Base-by-base conservation (phyloP, 1,140 invertebrate species). In the Pachyrhynchus sulphureomaculatus region DNA sequence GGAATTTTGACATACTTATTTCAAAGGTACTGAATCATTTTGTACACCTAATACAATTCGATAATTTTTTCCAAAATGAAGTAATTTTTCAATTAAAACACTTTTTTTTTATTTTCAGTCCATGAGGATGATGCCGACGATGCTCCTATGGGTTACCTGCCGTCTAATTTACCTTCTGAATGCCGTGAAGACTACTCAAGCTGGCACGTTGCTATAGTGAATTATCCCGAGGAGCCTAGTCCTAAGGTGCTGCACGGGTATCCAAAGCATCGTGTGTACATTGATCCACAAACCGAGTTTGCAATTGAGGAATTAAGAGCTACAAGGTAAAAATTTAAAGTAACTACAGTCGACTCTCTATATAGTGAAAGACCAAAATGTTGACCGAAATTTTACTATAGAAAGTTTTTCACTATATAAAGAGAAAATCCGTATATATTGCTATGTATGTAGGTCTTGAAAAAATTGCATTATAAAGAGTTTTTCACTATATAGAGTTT, bases 231-330 rank as follows among this genome's bases (percentile, higher is more conserved):
- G 69, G 80, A 81, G 45, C 76, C 78, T 55, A 81, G 84, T 73
- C 71, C 79, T 63, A 80, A 78, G 45, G 80, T 83, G 18, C 80
- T 83, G 54, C 76, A 82, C 39, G 84, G 80, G 77, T 83, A 84
- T 70, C 81, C 81, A 69, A 83, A 84, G 65, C 48, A 47, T 29
- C 58, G 80, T 76, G 85, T 87, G 58, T 88, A 88, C 75, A 76
- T 78, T 58, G 80, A 83, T 42, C 62, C 69, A 68, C 80, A 82
- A 67, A 77, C 73, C 52, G 86, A 87, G 77, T 81, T 77, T 69
- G 86, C 85, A 74, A 80, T 87, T 76, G 86, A 88, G 75, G 84
- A 88, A 78, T 83, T 87, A 54, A 79, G 79, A 71, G 79, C 83
- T 51, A 75, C 77, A 17, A 61, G 66, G 34, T 76, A 71, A 55